These are phyloP conservation scores for Cynocephalus volans DNA, from an alignment of 2,113 vertebrate genomes.

Conservation along the genomic window DNA sequence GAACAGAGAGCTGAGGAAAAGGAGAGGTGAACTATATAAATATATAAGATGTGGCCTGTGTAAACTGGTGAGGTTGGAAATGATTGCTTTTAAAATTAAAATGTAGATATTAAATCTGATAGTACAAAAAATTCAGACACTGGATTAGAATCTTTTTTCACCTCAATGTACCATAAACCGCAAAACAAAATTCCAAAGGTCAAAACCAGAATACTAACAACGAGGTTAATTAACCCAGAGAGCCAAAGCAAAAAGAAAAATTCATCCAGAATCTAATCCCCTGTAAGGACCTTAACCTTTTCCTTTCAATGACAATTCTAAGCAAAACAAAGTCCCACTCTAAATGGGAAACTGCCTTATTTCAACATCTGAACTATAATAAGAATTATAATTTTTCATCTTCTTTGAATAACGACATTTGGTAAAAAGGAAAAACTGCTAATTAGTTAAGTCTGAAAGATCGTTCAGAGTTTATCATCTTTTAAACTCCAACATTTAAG, in stretches of 20 bases:
- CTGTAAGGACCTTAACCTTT: not conserved
- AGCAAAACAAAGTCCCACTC: slow-evolving; percentile 11
- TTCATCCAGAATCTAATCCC: not conserved
- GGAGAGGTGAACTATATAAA: not conserved
- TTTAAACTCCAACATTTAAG: not conserved
- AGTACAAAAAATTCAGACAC: not conserved
- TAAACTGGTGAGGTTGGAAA: not conserved
- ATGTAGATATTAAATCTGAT: slow-evolving; percentile 6
- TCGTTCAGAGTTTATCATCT: not conserved
- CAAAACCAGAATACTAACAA: slow-evolving; percentile 46
- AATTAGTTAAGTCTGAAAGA: not conserved
- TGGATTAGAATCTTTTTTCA: slow-evolving; percentile 3
- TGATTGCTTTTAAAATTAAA: slow-evolving; percentile 3
- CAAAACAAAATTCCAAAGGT: slow-evolving; percentile 42
- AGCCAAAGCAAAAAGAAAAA: not conserved
- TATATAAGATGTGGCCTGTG: not conserved
- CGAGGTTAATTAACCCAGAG: not conserved
- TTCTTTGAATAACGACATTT: not conserved
- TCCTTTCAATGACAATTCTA: slow-evolving; percentile 16
- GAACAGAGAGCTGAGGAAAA: slow-evolving; percentile 1
- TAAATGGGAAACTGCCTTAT: not conserved
- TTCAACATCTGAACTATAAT: not conserved
- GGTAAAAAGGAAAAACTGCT: not conserved
- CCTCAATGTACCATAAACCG: not conserved
- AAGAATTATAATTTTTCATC: not conserved